These are phyloP conservation scores for Scaptomyza reducta DNA, from an alignment of 2,888 invertebrate species.

Conservation along the genomic window DNA sequence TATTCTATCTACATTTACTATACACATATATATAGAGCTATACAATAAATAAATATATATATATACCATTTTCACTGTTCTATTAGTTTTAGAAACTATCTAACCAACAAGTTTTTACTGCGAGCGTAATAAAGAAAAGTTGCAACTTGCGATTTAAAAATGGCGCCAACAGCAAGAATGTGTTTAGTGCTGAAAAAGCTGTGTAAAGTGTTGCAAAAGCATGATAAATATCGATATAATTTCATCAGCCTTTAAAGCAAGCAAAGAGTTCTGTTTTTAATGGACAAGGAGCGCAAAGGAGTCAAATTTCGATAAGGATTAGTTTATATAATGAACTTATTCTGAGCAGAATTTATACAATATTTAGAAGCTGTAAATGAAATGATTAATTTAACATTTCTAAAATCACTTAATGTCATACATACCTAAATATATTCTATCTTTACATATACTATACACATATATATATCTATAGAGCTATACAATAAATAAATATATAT, in stretches of 20 bases:
- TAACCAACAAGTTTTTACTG: conserved; percentile 8
- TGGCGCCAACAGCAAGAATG: no score
- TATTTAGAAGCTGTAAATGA: conserved; percentile 5
- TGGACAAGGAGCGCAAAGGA: no score
- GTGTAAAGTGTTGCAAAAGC: no score
- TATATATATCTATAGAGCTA: conserved; percentile 22
- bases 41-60: conserved; percentile 20
- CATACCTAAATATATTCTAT: conserved; percentile 15
- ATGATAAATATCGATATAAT: no score
- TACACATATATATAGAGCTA: conserved; percentile 23
- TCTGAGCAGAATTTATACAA: conserved; percentile 37
- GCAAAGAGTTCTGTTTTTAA: no score
- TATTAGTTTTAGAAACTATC: conserved; percentile 14
- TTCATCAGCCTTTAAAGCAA: no score
- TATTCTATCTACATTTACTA: conserved; percentile 25
- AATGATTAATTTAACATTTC: conserved; percentile 40
- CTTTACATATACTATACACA: conserved; percentile 26
- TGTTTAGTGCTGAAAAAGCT: no score
- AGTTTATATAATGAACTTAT: conserved; percentile 47
- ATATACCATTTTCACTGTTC: conserved; percentile 20
- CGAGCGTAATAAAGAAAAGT: conserved; percentile 30
- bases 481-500: conserved; percentile 23
- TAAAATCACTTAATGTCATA: conserved; percentile 11
- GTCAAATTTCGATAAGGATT: no score
- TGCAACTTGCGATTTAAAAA: conserved; percentile 5